These are phyloP conservation scores for Spodoptera frugiperda DNA, from an alignment of 1,140 invertebrate species.

Conservation along the genomic window DNA sequence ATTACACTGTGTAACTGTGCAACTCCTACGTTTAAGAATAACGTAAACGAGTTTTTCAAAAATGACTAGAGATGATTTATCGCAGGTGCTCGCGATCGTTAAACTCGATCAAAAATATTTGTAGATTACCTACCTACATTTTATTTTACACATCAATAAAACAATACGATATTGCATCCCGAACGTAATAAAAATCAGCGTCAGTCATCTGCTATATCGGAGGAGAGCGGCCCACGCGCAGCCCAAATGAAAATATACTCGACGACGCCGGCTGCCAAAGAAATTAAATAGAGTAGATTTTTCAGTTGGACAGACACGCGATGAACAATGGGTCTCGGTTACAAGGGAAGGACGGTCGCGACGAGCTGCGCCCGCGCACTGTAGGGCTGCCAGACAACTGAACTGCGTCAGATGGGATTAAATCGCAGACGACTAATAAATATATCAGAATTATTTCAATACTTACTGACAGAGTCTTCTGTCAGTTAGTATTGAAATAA, in stretches of 20 bases:
- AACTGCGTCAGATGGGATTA: neutral
- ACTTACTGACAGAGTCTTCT: too few species aligned
- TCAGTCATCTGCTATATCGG: conserved; percentile 75
- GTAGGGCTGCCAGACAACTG: conserved; percentile 24
- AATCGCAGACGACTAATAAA: too few species aligned
- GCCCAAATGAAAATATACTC: conserved; percentile 77
- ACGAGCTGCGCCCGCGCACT: conserved; percentile 50
- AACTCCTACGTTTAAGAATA: neutral
- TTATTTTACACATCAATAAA: conserved; percentile 72
- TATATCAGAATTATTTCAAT: too few species aligned
- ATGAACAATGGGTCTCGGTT: conserved; percentile 77
- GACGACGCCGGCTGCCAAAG: conserved; percentile 76
- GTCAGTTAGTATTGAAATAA: too few species aligned
- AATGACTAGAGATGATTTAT: conserved; percentile 32
- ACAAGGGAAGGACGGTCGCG: conserved; percentile 71
- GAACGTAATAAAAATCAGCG: conserved; percentile 77
- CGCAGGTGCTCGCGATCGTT: conserved; percentile 4
- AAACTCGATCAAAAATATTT: conserved; percentile 18
- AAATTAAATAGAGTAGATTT: conserved; percentile 82
- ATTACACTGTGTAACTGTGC: too few species aligned
- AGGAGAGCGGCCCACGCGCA: conserved; percentile 69
- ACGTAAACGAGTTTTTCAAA: neutral
- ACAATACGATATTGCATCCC: conserved; percentile 76
- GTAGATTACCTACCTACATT: conserved; percentile 59
- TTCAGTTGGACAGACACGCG: conserved; percentile 72